A percentile compares a stretch with the other conserved stretches of the same genome.
Evolutionary conservation across 2,888 invertebrate genomes (phyloP).

Genomic region (Agrochola circellaris): DNA sequence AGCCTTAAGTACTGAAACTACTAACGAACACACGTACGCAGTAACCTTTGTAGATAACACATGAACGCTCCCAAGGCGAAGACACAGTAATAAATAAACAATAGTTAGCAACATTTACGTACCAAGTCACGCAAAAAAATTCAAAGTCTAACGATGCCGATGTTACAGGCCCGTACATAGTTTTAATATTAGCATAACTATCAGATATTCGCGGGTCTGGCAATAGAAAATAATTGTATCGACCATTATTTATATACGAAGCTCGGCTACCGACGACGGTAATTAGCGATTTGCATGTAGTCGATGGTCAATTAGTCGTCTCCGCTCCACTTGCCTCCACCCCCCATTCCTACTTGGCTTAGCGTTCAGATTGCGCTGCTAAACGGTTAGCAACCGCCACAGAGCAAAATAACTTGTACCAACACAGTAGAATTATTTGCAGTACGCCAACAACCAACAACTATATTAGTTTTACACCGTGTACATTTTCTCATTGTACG

Average conservation of each 20-base stretch:
- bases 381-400: constrained; percentile 59
- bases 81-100: constrained; percentile 56
- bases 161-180: constrained; percentile 45
- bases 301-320: constrained; percentile 84
- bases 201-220: constrained; percentile 56
- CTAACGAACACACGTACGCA: constrained; percentile 56
- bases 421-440: constrained; percentile 32
- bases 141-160: constrained; percentile 34
- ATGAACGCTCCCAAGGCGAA: constrained; percentile 69
- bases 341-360: constrained; percentile 63
- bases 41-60: constrained; percentile 66
- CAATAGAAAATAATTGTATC: constrained; percentile 75
- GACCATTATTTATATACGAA: constrained; percentile 77
- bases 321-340: constrained; percentile 75
- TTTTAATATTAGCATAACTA: constrained; percentile 63
- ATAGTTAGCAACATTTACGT: constrained; percentile 34
- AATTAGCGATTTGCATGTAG: constrained; percentile 86
- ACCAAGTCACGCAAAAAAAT: constrained; percentile 53
- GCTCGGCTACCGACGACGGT: constrained; percentile 75
- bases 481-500: constrained; percentile 21
- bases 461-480: constrained; percentile 13
- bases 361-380: constrained; percentile 64
- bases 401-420: constrained; percentile 49
- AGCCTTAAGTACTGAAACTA: constrained; percentile 52
- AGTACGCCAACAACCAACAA: constrained; percentile 38